These are phyloP conservation scores for Mustela lutreola DNA, from an alignment of 2,113 vertebrate genomes.

Conservation along the genomic window DNA sequence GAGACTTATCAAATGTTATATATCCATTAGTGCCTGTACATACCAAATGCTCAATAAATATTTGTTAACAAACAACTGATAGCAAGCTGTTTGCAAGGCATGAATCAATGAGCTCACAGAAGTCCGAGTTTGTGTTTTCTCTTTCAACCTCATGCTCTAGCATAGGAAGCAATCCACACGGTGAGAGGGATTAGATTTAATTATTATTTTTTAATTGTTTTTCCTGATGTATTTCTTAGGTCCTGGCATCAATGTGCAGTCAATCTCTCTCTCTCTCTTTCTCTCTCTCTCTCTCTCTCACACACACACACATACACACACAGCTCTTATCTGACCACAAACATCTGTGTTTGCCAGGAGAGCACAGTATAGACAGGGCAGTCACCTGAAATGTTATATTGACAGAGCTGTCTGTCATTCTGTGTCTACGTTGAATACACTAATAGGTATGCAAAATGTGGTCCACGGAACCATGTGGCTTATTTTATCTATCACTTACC, in stretches of 20 bases:
- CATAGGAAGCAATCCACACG: background rate
- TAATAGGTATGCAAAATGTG: constrained; percentile 53
- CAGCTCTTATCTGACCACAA: background rate
- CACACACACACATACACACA: background rate
- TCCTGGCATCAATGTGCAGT: background rate
- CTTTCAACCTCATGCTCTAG: background rate
- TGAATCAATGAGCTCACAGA: background rate
- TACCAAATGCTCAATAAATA: background rate
- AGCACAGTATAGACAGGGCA: background rate
- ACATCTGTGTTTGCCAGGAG: constrained; percentile 10
- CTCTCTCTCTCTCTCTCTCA: background rate
- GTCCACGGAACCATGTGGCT: constrained; percentile 23
- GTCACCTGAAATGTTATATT: constrained; percentile 43
- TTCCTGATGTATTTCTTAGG: background rate
- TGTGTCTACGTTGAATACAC: background rate
- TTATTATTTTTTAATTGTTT: background rate
- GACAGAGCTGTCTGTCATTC: constrained; percentile 53
- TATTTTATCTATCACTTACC: constrained; percentile 65
- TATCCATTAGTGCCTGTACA: background rate
- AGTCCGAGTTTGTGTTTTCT: background rate
- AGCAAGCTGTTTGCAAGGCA: background rate
- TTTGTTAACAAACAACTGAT: background rate
- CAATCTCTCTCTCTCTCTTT: background rate
- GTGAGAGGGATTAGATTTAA: background rate
- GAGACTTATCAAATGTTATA: background rate